phyloP scores from a whole-genome alignment of 2,888 invertebrate genomes.

The Horisme vitalbata region DNA sequence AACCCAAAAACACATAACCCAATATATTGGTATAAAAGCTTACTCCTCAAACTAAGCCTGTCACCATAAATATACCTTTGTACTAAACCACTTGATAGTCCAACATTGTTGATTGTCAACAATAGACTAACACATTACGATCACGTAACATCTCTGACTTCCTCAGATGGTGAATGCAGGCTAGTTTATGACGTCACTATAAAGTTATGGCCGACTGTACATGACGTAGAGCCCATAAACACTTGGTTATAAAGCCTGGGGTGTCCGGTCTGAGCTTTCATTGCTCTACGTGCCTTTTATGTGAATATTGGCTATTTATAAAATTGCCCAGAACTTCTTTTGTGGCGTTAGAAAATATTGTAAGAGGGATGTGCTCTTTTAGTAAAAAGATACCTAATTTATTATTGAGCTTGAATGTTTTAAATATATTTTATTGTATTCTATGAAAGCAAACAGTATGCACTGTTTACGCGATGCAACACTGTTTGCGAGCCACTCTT shows the following conservation, averaged over 20 bases:
- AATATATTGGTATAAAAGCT: too few relatives aligned
- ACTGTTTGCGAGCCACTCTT: too few relatives aligned
- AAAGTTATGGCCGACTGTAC: constrained; percentile 46
- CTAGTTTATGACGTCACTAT: constrained; percentile 47
- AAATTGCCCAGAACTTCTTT: constrained; percentile 15
- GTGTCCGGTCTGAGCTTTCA: constrained; percentile 37
- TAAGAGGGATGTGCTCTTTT: background rate
- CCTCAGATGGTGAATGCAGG: constrained; percentile 35
- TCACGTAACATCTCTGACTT: constrained; percentile 38
- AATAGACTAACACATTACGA: constrained; percentile 31
- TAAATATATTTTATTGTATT: too few relatives aligned
- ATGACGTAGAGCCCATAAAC: constrained; percentile 49
- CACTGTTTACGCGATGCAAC: too few relatives aligned
- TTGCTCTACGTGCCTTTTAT: constrained; percentile 32
- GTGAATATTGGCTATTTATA: constrained; percentile 28
- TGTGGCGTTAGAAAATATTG: constrained; percentile 3
- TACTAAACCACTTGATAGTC: background rate
- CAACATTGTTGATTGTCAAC: constrained; percentile 26
- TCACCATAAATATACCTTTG: constrained; percentile 1
- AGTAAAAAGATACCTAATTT: too few relatives aligned
- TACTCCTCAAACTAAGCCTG: too few relatives aligned
- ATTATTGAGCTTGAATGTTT: too few relatives aligned
- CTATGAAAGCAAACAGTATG: too few relatives aligned
- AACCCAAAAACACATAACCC: too few relatives aligned
- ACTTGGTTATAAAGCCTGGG: constrained; percentile 43